A percentile compares a stretch with the other conserved stretches of the same genome.
phyloP scores from a whole-genome alignment of 1,140 invertebrate genomes.

The Macrocentrus cingulum region DNA sequence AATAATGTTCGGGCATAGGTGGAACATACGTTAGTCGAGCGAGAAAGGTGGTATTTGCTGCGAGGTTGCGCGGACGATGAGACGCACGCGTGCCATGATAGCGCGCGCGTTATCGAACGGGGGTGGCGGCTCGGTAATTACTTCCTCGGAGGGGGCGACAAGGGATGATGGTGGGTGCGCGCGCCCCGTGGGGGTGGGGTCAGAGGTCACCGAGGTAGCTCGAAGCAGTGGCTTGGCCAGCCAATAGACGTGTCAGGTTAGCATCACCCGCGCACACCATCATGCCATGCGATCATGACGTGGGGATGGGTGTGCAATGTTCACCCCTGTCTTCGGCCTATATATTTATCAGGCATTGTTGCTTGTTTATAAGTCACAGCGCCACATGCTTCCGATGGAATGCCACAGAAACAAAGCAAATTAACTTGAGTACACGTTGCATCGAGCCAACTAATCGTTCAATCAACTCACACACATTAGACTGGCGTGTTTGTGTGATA shows the following conservation, averaged over 20 bases:
- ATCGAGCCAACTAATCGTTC: background rate
- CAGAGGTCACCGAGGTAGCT: slow-evolving; percentile 48
- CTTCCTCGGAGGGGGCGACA: slow-evolving; percentile 43
- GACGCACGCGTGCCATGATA: slow-evolving; percentile 33
- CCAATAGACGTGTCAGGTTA: slow-evolving; percentile 48
- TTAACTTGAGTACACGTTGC: too few relatives aligned
- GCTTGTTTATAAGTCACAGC: background rate
- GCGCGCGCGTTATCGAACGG: slow-evolving; percentile 49
- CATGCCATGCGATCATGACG: too few relatives aligned
- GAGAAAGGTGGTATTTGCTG: background rate
- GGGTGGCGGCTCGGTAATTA: slow-evolving; percentile 50
- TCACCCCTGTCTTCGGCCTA: too few relatives aligned
- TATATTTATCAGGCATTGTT: background rate
- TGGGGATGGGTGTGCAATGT: too few relatives aligned
- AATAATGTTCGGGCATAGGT: slow-evolving; percentile 26
- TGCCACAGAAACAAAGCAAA: too few relatives aligned
- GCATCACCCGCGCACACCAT: background rate
- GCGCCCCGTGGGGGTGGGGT: slow-evolving; percentile 52
- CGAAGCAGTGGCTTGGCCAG: slow-evolving; percentile 41
- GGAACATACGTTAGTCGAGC: slow-evolving; percentile 18
- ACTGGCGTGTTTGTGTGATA: slow-evolving; percentile 26
- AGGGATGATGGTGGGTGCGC: slow-evolving; percentile 43
- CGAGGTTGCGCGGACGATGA: slow-evolving; percentile 26
- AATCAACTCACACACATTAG: background rate
- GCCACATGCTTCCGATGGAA: too few relatives aligned